Conservation (phyloP, 2,888 invertebrate genomes). For the Nomada ferruginata region DNA sequence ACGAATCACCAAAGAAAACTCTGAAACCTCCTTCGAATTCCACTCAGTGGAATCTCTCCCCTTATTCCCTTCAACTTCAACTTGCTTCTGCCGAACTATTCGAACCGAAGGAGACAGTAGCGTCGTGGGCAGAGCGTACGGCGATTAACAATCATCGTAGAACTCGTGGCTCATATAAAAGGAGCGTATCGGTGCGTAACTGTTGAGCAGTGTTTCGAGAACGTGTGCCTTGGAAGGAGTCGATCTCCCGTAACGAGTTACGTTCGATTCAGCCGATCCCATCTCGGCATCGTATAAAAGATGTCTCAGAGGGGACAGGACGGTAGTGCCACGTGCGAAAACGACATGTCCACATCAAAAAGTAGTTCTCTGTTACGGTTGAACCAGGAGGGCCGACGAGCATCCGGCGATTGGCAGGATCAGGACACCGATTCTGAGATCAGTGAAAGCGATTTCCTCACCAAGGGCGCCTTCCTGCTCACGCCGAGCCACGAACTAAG, state of each 20-base stretch:
- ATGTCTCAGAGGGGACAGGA: conserved; percentile 78
- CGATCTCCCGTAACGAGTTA: conserved; percentile 68
- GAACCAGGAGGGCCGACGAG: conserved; percentile 84
- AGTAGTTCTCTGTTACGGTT: conserved; percentile 78
- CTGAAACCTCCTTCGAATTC: too few species aligned
- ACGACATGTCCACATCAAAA: conserved; percentile 81
- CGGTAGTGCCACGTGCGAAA: conserved; percentile 78
- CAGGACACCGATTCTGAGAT: conserved; percentile 92
- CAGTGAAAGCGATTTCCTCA: conserved; percentile 91
- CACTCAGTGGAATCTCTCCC: too few species aligned
- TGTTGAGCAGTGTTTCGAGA: conserved; percentile 54
- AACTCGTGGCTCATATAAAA: conserved; percentile 52
- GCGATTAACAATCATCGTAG: conserved; percentile 10
- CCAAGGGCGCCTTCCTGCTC: conserved; percentile 92
- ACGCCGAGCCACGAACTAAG: conserved; percentile 94
- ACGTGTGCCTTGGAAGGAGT: conserved; percentile 52
- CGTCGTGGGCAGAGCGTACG: conserved; percentile 38
- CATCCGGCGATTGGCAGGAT: conserved; percentile 84
- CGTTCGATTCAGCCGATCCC: conserved; percentile 60
- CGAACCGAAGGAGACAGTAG: background rate
- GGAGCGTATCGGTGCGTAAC: conserved; percentile 59
- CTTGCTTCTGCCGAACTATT: background rate
- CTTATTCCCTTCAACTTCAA: too few species aligned
- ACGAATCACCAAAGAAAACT: too few species aligned
- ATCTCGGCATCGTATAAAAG: conserved; percentile 73